Evolutionary conservation across 2,113 vertebrate genomes (phyloP), one percentile per base, ranked within the genome.

Genomic region (Mystacornis crossleyi): DNA sequence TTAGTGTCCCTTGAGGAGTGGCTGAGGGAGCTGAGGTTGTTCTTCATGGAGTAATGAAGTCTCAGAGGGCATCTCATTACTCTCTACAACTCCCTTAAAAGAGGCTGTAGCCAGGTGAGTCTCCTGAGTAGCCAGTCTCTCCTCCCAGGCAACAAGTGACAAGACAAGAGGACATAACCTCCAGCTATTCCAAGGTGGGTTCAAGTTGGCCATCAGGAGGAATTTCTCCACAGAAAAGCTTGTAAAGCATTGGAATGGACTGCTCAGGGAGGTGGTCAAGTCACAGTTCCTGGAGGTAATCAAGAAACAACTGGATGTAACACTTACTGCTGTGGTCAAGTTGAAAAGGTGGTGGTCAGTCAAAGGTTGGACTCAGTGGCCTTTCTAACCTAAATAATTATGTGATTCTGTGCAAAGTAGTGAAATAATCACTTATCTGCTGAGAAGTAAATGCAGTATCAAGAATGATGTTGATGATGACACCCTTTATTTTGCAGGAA

Each of bases 111-210:
- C 21, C 18, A 31, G 31, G 20, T 21, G 15, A 43, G 15, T 10
- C n/a, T n/a, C n/a, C n/a, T 38, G 8, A 11, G 38, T 38, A 38
- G 13, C 14, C 0, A 1, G 8, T 16, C 21, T 60, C 23, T 45
- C 53, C 33, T 38, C 21, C 18, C 54, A 45, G 14, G 2, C 2
- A 53, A 13, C 18, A 12, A 21, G 9, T 31, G 18, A 33, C 18
- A 60, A 25, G 34, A 57, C 8, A 23, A 50, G 54, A 60, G 5
- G 9, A 43, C 5, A 24, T 36, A 29, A 16, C 9, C 13, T 43
- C 26, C 36, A 26, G 14, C 9, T 61, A 6, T n/a, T 67, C 45
- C 28, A 45, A 9, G 14, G 8, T 12, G 53, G 26, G 11, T 66
- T 53, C 28, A 69, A 21, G 15, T 1, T 53, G 28, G 11, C 10